These are phyloP conservation scores for Squalus acanthias DNA, from an alignment of 2,797 vertebrate species.

Conservation along the genomic window DNA sequence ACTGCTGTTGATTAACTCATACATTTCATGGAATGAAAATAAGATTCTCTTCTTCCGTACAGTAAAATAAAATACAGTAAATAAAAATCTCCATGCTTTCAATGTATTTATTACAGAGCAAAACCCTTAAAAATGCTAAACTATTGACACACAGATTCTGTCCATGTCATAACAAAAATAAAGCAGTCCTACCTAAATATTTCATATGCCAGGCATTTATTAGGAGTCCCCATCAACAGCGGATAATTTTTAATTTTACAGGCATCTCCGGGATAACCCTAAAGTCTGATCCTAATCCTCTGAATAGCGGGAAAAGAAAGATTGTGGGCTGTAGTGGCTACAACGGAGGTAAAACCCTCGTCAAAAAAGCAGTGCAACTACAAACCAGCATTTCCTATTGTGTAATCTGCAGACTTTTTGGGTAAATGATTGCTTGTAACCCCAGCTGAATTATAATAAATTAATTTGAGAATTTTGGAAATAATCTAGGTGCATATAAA, in stretches of 20 bases:
- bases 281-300: background rate
- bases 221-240: background rate
- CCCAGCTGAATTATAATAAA: background rate
- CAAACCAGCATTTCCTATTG: background rate
- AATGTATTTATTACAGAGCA: background rate
- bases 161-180: conserved; percentile 6
- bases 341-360: background rate
- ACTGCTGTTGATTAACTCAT: background rate
- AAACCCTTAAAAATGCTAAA: background rate
- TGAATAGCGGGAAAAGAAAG: background rate
- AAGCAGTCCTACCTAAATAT: background rate
- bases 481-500: background rate
- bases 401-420: background rate
- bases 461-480: background rate
- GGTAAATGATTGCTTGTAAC: background rate
- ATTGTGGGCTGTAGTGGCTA: background rate
- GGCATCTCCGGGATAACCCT: background rate
- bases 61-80: background rate
- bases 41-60: background rate
- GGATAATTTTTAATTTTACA: background rate
- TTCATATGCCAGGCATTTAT: background rate
- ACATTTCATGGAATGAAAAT: background rate
- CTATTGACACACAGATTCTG: background rate
- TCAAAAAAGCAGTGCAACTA: background rate
- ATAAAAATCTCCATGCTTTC: background rate